phyloP scores from a whole-genome alignment of 2,113 vertebrate species.

The Brachyhypopomus gauderio region DNA sequence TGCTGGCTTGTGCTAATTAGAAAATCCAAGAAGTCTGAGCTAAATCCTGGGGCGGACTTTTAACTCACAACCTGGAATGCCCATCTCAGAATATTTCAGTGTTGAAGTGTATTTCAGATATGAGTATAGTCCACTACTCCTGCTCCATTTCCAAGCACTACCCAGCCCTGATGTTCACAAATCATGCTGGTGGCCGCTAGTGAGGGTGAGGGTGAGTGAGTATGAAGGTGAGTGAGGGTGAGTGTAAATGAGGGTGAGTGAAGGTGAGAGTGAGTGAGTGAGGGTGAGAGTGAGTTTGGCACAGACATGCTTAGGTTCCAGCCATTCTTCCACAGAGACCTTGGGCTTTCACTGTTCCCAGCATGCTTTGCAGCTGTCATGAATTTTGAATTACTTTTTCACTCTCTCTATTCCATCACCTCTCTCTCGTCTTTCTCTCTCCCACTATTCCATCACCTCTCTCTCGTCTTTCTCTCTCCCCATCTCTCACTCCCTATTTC shows the following conservation, averaged over 20 bases:
- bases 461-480: too few species aligned
- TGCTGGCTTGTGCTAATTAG: too few species aligned
- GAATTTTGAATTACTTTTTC: constrained; percentile 6
- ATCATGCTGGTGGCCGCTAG: not conserved
- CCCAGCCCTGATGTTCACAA: not conserved
- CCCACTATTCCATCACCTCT: not conserved
- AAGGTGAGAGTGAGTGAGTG: not conserved
- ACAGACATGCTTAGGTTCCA: not conserved
- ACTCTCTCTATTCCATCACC: not conserved
- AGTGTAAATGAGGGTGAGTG: not conserved
- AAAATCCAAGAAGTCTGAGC: too few species aligned
- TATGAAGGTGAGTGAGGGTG: not conserved
- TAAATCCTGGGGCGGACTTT: too few species aligned
- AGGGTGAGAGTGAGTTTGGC: not conserved
- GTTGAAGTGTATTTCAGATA: not conserved
- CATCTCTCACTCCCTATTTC: too few species aligned
- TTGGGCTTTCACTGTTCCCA: constrained; percentile 4
- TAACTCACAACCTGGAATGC: too few species aligned
- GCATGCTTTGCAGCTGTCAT: constrained; percentile 11
- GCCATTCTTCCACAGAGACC: not conserved
- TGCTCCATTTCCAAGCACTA: not conserved
- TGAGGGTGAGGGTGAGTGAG: not conserved
- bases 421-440: too few species aligned
- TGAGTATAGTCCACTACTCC: too few species aligned
- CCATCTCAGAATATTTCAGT: too few species aligned